Evolutionary conservation across 2,113 vertebrate species (phyloP), one percentile per base, ranked within the genome.

Genomic region (Dasyprocta punctata): DNA sequence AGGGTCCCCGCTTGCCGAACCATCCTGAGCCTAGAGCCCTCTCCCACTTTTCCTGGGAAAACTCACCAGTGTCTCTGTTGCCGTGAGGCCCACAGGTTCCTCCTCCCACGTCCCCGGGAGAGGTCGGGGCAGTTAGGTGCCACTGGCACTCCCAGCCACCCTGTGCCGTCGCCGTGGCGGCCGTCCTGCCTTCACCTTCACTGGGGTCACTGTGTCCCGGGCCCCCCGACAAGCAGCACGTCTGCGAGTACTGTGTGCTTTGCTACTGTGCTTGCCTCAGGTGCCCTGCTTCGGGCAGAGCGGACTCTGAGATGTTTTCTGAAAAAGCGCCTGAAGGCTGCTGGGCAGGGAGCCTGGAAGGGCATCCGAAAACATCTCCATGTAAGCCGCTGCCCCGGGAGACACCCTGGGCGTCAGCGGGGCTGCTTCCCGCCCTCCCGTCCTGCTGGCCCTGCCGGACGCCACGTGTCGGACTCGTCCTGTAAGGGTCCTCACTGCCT

Each of bases 331-430:
- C n/a, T 82, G 28, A 80, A 22, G 49, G 26, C 67, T 49, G 54
- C 63, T 47, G 3, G 26, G 0, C 4, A 20, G 0, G 26, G 0
- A 44, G 2, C 5, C 33, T 36, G 61, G 65, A 5, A n/a, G 4
- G 3, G 30, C 77, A 36, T n/a, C 60, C 38, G 24, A 69, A 89
- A 69, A 80, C 49, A 47, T 17, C 38, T 90, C 0, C 52, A 65
- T 63, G n/a, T 81, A 54, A 93, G 54, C 86, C 0, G 41, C 86
- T 77, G 54, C 75, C 47, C 61, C 14, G 47, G 63, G n/a, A 9
- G 71, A 17, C 4, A 5, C 65, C 33, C 63, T 44, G n/a, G 16
- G 19, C 41, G 22, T 81, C 63, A 56, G 82, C 33, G 52, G 41
- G 38, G 63, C 58, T 38, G 26, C 80, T 73, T 84, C 0, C 47